Evolutionary conservation across 2,797 vertebrate species (phyloP), one percentile per base, ranked within the genome.

Genomic region (Spinus pinus): DNA sequence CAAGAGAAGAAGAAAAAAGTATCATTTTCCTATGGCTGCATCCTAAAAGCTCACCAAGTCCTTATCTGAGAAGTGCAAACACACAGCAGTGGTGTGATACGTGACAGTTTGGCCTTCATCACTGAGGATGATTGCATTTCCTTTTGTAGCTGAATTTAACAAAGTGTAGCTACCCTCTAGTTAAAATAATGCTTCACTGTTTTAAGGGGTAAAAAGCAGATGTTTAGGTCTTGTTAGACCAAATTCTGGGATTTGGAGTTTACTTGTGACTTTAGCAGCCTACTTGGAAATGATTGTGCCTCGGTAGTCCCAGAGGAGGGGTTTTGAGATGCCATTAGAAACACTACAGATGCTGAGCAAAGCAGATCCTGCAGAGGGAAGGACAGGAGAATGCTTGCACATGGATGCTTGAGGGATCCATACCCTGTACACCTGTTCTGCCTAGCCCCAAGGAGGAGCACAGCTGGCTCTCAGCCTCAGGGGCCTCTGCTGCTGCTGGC

Each of bases 341-440:
- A 44, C 35, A 39, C 2, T 16, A 57, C 50, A 51, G 10, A 7
- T 5, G 3, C 7, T 50, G 27, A 39, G n/a, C 41, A 42, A 61
- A 51, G 35, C 31, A 65, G 46, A 44, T 83, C 30, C 41, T 61
- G 41, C 41, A 42, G 41, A 42, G 41, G 37, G 27, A 10, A 61
- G 5, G 19, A 33, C 39, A 78, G 81, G 44, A 65, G 20, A 51
- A 18, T 1, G 0, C 8, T 37, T 49, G 35, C 10, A 25, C 14
- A 3, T 23, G 1, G 4, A 7, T 72, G 14, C 22, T 33, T 30
- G 57, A 56, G 7, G n/a, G 17, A 42, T 39, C 22, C 28, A 16
- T 5, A 10, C 6, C 37, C 39, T 0, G 0, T 10, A 2, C 0
- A 0, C 7, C 27, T 15, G 31, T 5, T 22, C 9, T 1, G 0